A percentile compares a stretch with the other conserved stretches of the same genome.
Conservation (phyloP, 2,797 vertebrate genomes). For the Siniperca undulata region DNA sequence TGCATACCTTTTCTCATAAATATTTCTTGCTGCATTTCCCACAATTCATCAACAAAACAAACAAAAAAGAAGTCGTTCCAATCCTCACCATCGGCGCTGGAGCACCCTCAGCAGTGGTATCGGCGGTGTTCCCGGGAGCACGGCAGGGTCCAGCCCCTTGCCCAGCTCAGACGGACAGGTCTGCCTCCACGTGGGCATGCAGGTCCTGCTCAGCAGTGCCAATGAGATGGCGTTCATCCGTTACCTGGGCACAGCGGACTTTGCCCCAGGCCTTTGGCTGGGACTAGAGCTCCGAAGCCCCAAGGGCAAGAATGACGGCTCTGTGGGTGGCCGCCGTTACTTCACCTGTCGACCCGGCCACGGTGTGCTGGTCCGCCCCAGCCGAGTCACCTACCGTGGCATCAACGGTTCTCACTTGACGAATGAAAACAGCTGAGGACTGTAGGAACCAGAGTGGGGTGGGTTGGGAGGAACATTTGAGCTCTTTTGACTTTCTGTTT, state of each 20-base stretch:
- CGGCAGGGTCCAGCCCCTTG: constrained; percentile 37
- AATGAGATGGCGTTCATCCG: constrained; percentile 95
- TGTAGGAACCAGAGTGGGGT: background rate
- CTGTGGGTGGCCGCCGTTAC: constrained; percentile 91
- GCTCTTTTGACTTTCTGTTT: constrained; percentile 16
- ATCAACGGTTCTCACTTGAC: constrained; percentile 93
- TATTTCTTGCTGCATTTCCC: constrained; percentile 33
- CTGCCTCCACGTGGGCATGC: constrained; percentile 91
- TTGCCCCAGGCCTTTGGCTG: constrained; percentile 93
- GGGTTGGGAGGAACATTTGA: background rate
- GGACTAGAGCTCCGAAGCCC: constrained; percentile 93
- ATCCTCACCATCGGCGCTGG: constrained; percentile 89
- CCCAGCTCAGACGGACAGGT: constrained; percentile 74
- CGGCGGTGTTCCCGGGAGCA: constrained; percentile 34
- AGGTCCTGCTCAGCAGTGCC: constrained; percentile 94
- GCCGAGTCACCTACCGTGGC: constrained; percentile 93
- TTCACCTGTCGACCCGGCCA: constrained; percentile 91
- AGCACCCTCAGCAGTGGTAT: constrained; percentile 78
- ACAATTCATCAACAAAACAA: constrained; percentile 6
- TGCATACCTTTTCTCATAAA: constrained; percentile 49
- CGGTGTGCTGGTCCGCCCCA: constrained; percentile 93
- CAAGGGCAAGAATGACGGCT: constrained; percentile 94
- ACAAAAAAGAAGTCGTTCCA: constrained; percentile 84
- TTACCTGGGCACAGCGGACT: constrained; percentile 93
- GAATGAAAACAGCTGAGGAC: constrained; percentile 84